Evolutionary conservation across 1,140 invertebrate species (phyloP), one percentile per base, ranked within the genome.

Genomic region (Drosophila pectinifera): DNA sequence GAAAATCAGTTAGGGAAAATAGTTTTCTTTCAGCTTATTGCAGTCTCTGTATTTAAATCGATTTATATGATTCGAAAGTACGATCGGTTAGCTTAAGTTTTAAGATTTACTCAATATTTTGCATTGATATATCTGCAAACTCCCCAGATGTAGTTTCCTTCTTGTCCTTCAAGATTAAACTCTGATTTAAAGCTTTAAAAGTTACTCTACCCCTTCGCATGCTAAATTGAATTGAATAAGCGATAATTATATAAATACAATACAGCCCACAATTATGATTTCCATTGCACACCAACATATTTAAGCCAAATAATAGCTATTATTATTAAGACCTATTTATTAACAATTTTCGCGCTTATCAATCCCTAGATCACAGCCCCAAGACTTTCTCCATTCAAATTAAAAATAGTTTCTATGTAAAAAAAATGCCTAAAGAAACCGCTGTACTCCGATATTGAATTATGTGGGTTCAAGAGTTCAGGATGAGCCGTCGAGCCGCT

Each of bases 391-490:
- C 79, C 56, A 55, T 34, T 42, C 31, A 70, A 75, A 70, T 57
- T 68, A 70, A 78, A 67, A 64, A 68, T 49, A 78, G 64, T 68
- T 45, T 75, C 49, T 68, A 61, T 75, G 61, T 64, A 62, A 54
- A 59, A 62, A 48, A 54, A 36, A 43, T 45, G 14, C 46, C 43
- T 13, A 43, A 55, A 26, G 38, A 67, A 85, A 43, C 54, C 56
- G 43, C 61, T 57, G 51, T 49, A 43, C 54, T 34, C 26, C 24
- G n/a, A 74, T 78, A 82, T 82, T 88, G 79, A 86, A 88, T 83
- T 69, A 69, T 43, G 49, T 36, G 49, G 49, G 82, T 82, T 86
- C 82, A 86, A 79, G 72, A 83, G 83, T 76, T 86, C 82, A 88
- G 70, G 79, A 86, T 88, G 75, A 75, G 70, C 45, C 41, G 46